Base-by-base conservation (phyloP, 2,113 vertebrate species). In the Sarotherodon lohbergeri region DNA sequence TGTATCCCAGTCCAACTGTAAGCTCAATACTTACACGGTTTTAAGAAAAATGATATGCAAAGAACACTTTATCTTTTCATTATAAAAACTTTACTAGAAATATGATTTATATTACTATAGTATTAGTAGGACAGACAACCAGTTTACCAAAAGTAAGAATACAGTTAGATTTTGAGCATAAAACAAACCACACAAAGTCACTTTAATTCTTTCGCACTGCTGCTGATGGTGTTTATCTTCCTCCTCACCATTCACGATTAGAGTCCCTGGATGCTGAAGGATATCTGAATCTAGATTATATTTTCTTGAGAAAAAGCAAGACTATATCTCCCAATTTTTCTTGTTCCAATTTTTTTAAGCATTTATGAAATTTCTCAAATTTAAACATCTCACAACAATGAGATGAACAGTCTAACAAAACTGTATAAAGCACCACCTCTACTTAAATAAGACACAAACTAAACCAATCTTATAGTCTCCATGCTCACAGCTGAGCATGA, bases 401-500 rank as follows among this genome's bases (percentile, higher is more conserved):
- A 66, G 0, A 12, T n/a, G 17, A 66, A 39, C 0, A 1, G 10
- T 66, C 61, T n/a, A 34, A n/a, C 34, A 39, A n/a, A 2, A n/a
- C 17, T 39, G 34, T 19, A 66, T 66, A 3, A 66, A 50, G 71
- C 27, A 50, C 16, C 16, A 32, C 16, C 7, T 50, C 0, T 11
- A 50, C 27, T 50, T 19, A 50, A 22, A 22, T 22, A 22, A 22
- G 22, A 22, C 22, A 22, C 22, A 22, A 22, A 78, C 43, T 8
- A 1, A 78, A 32, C 10, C 16, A 50, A 13, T 13, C 27, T 32
- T 32, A 32, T 32, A 29, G 46, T 12, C 14, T 78, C 6, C 19
- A 1, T 7, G 12, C 29, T 80, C 32, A 80, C 32, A 50, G 39
- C 13, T 7, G 12, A 24, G 13, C 5, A 1, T 34, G 9, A 48